Conservation (phyloP, 1,140 invertebrate species). For the Gonatopus flavifemur region DNA sequence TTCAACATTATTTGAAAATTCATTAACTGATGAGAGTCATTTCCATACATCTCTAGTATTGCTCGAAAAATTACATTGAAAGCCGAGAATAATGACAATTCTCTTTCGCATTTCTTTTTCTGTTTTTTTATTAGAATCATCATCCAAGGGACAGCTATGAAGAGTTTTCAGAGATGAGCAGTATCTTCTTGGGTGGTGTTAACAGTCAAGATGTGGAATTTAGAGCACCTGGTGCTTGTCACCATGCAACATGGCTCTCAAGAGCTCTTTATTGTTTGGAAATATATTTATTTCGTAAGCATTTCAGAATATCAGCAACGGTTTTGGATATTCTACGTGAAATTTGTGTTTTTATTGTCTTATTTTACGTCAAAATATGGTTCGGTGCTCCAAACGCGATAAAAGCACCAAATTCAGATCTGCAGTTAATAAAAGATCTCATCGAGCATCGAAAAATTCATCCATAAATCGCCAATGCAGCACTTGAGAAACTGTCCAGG, state of each 20-base stretch:
- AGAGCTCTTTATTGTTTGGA: not conserved
- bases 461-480: too few relatives aligned
- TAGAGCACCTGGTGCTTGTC: not conserved
- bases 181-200: not conserved
- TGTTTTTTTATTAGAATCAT: too few relatives aligned
- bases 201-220: not conserved
- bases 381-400: too few relatives aligned
- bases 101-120: too few relatives aligned
- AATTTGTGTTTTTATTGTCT: constrained; percentile 7
- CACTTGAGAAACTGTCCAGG: not conserved
- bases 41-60: too few relatives aligned
- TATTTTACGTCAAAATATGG: too few relatives aligned
- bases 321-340: not conserved
- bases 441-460: constrained; percentile 4
- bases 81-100: too few relatives aligned
- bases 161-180: not conserved
- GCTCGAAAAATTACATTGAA: too few relatives aligned
- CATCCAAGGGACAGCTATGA: too few relatives aligned
- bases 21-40: too few relatives aligned
- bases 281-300: too few relatives aligned
- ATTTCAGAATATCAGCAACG: not conserved
- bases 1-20: too few relatives aligned
- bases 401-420: constrained; percentile 5
- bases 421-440: constrained; percentile 7
- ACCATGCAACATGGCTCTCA: constrained; percentile 2